phyloP scores from a whole-genome alignment of 2,113 vertebrate species.

The Channa argus region DNA sequence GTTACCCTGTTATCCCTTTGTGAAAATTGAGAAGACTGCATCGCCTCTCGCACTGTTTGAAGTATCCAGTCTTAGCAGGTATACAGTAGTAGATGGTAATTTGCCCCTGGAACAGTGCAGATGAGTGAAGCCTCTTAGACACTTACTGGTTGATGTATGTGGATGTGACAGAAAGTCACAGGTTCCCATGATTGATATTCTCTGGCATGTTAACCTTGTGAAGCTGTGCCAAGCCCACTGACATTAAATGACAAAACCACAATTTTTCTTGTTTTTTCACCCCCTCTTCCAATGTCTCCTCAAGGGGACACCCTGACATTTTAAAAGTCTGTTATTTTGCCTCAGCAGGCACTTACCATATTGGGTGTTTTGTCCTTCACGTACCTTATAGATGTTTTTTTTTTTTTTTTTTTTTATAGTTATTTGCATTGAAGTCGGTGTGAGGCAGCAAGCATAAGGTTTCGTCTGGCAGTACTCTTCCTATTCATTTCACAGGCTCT shows the following conservation, averaged over 20 bases:
- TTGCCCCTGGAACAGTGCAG: conserved; percentile 41
- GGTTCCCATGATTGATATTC: conserved; percentile 72
- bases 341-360: conserved; percentile 64
- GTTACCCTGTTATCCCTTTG: conserved; percentile 52
- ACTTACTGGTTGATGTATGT: conserved; percentile 56
- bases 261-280: conserved; percentile 30
- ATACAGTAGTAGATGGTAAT: conserved; percentile 40
- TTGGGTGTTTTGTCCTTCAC: conserved; percentile 67
- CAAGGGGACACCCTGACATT: conserved; percentile 75
- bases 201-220: conserved; percentile 73
- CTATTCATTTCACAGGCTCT: conserved; percentile 14
- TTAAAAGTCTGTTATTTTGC: conserved; percentile 74
- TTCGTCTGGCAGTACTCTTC: not conserved
- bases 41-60: conserved; percentile 45
- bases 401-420: conserved; percentile 4
- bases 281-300: conserved; percentile 53
- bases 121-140: conserved; percentile 42
- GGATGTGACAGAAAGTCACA: conserved; percentile 67
- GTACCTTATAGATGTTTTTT: conserved; percentile 32
- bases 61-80: conserved; percentile 50
- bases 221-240: conserved; percentile 63
- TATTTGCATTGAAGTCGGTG: conserved; percentile 49
- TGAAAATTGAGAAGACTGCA: conserved; percentile 57
- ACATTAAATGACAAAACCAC: conserved; percentile 71
- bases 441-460: conserved; percentile 15